A percentile compares a stretch with the other conserved stretches of the same genome.
phyloP scores from a whole-genome alignment of 2,113 vertebrate species.

The Pterocles burchelli region DNA sequence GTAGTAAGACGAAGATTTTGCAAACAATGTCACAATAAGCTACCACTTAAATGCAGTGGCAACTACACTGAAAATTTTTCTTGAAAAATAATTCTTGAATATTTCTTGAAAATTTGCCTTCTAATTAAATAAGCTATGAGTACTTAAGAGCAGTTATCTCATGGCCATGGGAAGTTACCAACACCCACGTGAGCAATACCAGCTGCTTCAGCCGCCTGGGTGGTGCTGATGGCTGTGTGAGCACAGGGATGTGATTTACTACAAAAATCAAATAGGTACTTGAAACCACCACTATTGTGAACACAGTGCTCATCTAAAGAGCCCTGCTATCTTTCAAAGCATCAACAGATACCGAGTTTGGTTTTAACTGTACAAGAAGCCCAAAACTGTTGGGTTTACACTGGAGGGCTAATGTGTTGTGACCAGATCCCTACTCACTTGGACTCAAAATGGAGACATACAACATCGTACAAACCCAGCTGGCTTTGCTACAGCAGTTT shows the following conservation, averaged over 20 bases:
- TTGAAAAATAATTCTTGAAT: neutral
- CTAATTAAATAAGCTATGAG: neutral
- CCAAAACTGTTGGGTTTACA: neutral
- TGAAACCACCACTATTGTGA: neutral
- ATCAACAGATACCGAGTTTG: neutral
- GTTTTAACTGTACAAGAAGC: neutral
- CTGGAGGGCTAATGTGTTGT: neutral
- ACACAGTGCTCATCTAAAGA: neutral
- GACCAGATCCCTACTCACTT: neutral
- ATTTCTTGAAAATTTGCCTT: neutral
- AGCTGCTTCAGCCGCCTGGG: neutral
- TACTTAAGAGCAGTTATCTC: neutral
- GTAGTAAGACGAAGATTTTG: neutral
- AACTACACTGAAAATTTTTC: neutral
- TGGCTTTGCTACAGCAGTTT: neutral
- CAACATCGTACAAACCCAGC: neutral
- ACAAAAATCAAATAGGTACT: fast-evolving
- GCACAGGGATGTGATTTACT: neutral
- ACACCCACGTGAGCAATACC: neutral
- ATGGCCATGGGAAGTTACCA: neutral
- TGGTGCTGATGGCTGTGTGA: neutral
- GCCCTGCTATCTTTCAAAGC: neutral
- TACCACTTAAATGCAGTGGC: neutral
- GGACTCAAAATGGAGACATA: neutral
- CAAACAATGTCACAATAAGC: neutral